Percentiles rank a stretch among this genome's conserved stretches.
Conservation (phyloP, 2,888 invertebrate species). For the Conchocele bisecta region DNA sequence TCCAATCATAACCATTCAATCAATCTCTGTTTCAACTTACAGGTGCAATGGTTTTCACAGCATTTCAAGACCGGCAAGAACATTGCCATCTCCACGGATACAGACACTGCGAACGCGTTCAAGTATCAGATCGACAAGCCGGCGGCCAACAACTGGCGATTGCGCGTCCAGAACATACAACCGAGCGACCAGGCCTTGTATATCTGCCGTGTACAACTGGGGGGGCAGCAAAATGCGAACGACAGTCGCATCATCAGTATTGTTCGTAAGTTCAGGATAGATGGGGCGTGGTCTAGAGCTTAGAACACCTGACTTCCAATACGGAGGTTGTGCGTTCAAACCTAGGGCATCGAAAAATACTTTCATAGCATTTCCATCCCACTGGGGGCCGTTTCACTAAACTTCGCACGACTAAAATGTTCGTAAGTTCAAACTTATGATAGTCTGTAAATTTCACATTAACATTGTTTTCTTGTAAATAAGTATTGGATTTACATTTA, state of each 20-base stretch:
- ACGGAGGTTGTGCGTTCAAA: too few relatives aligned
- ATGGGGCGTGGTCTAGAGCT: too few relatives aligned
- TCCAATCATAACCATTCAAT: background rate
- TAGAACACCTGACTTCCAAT: too few relatives aligned
- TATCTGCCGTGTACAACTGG: conserved; percentile 71
- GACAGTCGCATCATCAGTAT: conserved; percentile 60
- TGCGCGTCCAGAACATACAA: conserved; percentile 74
- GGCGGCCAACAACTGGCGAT: conserved; percentile 72
- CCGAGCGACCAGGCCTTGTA: conserved; percentile 70
- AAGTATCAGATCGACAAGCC: conserved; percentile 74
- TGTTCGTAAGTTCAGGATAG: conserved; percentile 65
- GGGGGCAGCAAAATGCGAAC: conserved; percentile 66
- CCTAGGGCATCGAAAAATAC: too few relatives aligned
- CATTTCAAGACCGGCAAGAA: conserved; percentile 31
- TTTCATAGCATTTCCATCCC: too few relatives aligned
- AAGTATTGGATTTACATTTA: too few relatives aligned
- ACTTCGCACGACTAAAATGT: too few relatives aligned
- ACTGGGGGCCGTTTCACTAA: too few relatives aligned
- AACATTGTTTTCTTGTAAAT: too few relatives aligned
- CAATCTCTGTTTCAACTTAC: conserved; percentile 11
- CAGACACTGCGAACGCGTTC: conserved; percentile 70
- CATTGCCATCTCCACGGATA: conserved; percentile 67
- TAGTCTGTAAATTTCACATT: too few relatives aligned
- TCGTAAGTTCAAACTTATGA: too few relatives aligned
- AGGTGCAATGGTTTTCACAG: conserved; percentile 62